phyloP scores from a whole-genome alignment of 35 echinoderm and acorn worm species.

The Heliocidaris tuberculata region DNA sequence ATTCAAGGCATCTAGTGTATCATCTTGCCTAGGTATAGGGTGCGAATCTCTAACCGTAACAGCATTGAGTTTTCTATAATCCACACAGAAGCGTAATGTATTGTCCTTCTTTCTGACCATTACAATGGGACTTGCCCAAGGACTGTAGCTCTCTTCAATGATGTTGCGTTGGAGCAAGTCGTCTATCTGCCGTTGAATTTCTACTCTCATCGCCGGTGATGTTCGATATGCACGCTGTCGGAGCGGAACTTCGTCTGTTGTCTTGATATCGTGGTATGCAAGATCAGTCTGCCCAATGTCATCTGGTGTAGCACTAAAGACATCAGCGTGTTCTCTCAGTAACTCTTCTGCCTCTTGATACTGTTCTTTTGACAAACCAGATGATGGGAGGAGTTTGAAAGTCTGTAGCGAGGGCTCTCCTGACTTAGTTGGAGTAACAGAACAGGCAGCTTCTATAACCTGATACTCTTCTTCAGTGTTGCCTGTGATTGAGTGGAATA shows the following conservation, averaged over 20 bases:
- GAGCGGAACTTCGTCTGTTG: background rate
- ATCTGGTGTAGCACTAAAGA: too few species aligned
- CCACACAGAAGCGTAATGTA: background rate
- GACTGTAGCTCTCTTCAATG: constrained; percentile 54
- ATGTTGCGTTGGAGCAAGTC: background rate
- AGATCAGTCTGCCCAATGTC: background rate
- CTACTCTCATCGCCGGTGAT: background rate
- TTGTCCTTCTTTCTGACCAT: constrained; percentile 24
- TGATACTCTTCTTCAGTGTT: too few species aligned
- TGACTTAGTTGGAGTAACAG: too few species aligned
- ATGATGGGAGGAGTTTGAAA: too few species aligned
- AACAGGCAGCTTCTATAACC: too few species aligned
- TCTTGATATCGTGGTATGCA: background rate
- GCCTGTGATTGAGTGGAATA: too few species aligned
- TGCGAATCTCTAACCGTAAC: constrained; percentile 24
- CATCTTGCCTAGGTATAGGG: constrained; percentile 33
- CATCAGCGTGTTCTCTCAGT: too few species aligned
- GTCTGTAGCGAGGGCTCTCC: too few species aligned
- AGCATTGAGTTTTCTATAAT: background rate
- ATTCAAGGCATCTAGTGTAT: constrained; percentile 22
- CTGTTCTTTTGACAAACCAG: too few species aligned
- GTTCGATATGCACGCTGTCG: too few species aligned
- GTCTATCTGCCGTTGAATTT: background rate
- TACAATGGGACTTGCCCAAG: constrained; percentile 45
- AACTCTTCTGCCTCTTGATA: too few species aligned